Base-by-base conservation (phyloP, 2,113 vertebrate species). In the Leptodactylus fuscus region DNA sequence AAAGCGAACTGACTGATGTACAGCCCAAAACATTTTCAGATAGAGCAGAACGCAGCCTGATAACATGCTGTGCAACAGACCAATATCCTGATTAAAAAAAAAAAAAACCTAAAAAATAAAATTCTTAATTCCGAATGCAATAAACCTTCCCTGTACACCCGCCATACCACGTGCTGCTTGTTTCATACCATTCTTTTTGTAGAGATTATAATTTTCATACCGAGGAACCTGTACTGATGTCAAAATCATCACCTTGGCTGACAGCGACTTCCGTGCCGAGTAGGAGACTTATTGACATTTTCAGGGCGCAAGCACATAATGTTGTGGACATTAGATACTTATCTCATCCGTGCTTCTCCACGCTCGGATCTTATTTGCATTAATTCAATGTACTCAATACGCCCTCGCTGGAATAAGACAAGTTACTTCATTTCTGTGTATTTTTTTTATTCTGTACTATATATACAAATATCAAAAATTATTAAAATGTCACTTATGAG, bases 371-470 rank as follows among this genome's bases (percentile, higher is more conserved):
- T 53, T 18, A 53, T 82, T 55, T 73, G 22, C 67, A 82, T 73
- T 58, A 71, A 73, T 82, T 36, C 27, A 18, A 71, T 41, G n/a
- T 29, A 82, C 29, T 34, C 29, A 29, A n/a, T 53, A 32, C 55
- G 24, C 62, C 16, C n/a, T 48, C 79, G 16, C 27, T 67, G 27
- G 79, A 49, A 8, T 24, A 44, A 71, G 4, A n/a, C 5, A 16
- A 11, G 48, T n/a, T 24, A 79, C 34, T 41, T 24, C 11, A 58
- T 65, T 34, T 53, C 1, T 70, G n/a, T 11, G 41, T 10, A 12
- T 81, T 69, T 16, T 69, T 29, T 67, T 69, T 20, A n/a, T n/a
- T n/a, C n/a, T n/a, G n/a, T n/a, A n/a, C n/a, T n/a, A n/a, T n/a
- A n/a, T n/a, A n/a, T n/a, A n/a, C n/a, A n/a, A n/a, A n/a, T n/a